Conservation (phyloP, 2,888 invertebrate genomes). For the Pogonocherus hispidulus region DNA sequence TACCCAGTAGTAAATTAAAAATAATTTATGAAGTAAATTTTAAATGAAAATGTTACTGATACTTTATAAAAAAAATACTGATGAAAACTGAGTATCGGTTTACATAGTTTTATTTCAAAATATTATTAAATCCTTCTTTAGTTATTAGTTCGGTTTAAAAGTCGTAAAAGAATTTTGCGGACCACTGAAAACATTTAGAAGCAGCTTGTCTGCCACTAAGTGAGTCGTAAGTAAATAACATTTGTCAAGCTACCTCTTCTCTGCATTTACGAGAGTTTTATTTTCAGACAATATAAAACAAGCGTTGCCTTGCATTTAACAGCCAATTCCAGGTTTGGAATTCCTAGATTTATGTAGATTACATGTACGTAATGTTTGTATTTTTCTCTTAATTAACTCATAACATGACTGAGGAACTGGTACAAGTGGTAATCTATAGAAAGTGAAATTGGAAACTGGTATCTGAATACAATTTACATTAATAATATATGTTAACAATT, state of each 20-base stretch:
- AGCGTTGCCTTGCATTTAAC: conserved; percentile 4
- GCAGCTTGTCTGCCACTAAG: background rate
- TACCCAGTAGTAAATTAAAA: no score
- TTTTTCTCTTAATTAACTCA: background rate
- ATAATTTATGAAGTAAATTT: no score
- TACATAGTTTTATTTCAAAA: no score
- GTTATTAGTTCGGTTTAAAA: background rate
- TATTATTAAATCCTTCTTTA: no score
- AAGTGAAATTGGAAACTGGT: background rate
- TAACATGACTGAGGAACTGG: background rate
- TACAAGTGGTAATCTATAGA: background rate
- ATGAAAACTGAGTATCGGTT: no score
- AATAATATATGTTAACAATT: background rate
- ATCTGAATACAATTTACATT: background rate
- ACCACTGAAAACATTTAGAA: background rate
- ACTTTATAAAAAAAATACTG: no score
- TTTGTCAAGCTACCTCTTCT: conserved; percentile 11
- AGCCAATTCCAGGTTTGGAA: background rate
- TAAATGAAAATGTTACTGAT: no score
- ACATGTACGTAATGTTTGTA: conserved; percentile 2
- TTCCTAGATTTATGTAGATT: conserved; percentile 13
- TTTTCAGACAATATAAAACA: conserved; percentile 7
- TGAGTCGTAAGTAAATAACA: background rate
- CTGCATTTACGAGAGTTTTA: conserved; percentile 9
- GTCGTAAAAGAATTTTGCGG: conserved; percentile 2